Evolutionary conservation across 2,888 invertebrate species (phyloP).

Genomic region (Poecilobothrus nobilitatus): DNA sequence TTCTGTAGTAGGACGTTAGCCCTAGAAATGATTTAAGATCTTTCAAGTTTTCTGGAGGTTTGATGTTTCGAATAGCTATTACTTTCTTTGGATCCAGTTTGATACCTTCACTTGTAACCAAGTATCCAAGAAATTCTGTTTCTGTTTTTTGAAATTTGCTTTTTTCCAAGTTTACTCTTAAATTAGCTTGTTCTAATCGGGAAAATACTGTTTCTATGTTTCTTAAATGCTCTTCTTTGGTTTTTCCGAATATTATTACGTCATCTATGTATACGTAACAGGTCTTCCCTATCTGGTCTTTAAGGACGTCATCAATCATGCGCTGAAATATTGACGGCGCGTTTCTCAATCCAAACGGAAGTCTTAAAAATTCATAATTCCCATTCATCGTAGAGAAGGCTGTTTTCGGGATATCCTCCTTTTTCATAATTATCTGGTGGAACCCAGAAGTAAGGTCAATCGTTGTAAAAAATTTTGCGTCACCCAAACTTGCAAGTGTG

Average conservation of each 20-base stretch:
- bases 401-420: conserved; percentile 18
- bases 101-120: conserved; percentile 21
- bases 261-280: conserved; percentile 24
- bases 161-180: too few relatives aligned
- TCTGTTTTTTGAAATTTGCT: conserved; percentile 20
- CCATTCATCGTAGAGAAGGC: conserved; percentile 22
- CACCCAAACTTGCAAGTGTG: conserved; percentile 23
- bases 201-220: conserved; percentile 13
- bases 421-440: conserved; percentile 19
- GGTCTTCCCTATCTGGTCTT: conserved; percentile 19
- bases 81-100: conserved; percentile 19
- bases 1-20: conserved; percentile 21
- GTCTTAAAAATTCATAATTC: conserved; percentile 20
- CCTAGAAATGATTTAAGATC: conserved; percentile 22
- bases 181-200: neutral
- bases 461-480: conserved; percentile 16
- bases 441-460: too few relatives aligned
- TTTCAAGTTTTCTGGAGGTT: conserved; percentile 17
- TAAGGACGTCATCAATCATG: conserved; percentile 24
- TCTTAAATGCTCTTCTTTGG: conserved; percentile 16
- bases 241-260: conserved; percentile 23
- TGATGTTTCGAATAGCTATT: conserved; percentile 16
- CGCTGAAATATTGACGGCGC: too few relatives aligned
- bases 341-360: too few relatives aligned
- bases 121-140: too few relatives aligned